Percentiles rank a stretch among this genome's conserved stretches.
phyloP scores from a whole-genome alignment of 2,797 vertebrate genomes.

The Eidolon dupreanum region DNA sequence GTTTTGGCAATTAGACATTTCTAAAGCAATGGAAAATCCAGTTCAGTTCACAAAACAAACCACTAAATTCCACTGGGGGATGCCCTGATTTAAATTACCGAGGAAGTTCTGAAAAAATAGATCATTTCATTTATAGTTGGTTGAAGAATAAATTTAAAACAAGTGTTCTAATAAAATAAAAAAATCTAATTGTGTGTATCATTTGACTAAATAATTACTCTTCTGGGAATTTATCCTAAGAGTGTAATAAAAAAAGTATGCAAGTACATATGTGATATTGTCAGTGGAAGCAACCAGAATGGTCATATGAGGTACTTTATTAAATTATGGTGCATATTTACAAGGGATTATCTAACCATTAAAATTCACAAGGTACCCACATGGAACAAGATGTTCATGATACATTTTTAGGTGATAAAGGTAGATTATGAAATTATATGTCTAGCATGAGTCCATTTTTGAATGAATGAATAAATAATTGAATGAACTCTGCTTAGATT shows the following conservation, averaged over 20 bases:
- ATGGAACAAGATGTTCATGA: not conserved
- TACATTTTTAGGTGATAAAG: not conserved
- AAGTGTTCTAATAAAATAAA: constrained; percentile 32
- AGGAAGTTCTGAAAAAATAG: not conserved
- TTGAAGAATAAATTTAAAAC: constrained; percentile 1
- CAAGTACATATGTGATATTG: not conserved
- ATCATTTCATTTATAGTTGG: not conserved
- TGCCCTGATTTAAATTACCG: not conserved
- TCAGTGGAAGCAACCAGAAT: not conserved
- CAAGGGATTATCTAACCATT: not conserved
- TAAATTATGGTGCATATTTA: not conserved
- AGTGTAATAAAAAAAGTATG: not conserved
- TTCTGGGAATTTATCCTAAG: constrained; percentile 8
- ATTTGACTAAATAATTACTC: not conserved
- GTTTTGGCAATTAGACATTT: not conserved
- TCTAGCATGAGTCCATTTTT: not conserved
- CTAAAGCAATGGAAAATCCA: not conserved
- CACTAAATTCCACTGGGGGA: not conserved
- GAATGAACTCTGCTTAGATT: not conserved
- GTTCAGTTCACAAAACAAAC: not conserved
- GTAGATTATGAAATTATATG: not conserved
- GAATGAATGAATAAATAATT: not conserved
- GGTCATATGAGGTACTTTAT: not conserved
- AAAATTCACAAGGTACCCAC: not conserved
- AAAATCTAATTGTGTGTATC: not conserved